Percentiles rank a stretch among this genome's conserved stretches.
Conservation (phyloP, 2,888 invertebrate genomes). For the Archaeoteleia sp. region DNA sequence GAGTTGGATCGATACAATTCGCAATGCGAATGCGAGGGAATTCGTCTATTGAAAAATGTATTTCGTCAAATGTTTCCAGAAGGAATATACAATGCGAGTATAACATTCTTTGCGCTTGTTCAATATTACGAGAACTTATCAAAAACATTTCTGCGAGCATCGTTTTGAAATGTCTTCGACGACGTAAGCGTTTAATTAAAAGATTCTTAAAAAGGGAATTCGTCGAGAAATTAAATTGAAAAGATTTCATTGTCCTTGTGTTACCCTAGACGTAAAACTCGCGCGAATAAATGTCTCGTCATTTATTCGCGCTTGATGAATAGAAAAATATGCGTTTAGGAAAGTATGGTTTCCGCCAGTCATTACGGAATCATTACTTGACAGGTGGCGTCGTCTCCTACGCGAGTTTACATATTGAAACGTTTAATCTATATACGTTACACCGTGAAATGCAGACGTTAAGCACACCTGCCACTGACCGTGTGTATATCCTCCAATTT, state of each 20-base stretch:
- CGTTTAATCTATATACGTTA: slow-evolving; percentile 44
- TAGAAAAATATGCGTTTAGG: slow-evolving; percentile 1
- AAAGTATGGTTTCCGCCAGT: slow-evolving; percentile 18
- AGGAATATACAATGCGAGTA: slow-evolving; percentile 8
- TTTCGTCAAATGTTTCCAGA: slow-evolving; percentile 9
- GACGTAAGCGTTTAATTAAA: background rate
- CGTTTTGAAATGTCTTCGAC: slow-evolving; percentile 2
- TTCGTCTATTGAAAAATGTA: slow-evolving; percentile 34
- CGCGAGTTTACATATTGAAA: slow-evolving; percentile 17
- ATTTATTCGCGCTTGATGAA: background rate
- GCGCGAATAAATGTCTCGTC: background rate
- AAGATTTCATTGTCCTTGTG: too few species aligned
- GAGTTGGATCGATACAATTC: slow-evolving; percentile 42
- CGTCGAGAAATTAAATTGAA: too few species aligned
- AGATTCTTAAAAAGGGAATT: too few species aligned
- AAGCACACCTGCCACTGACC: slow-evolving; percentile 51
- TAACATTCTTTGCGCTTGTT: slow-evolving; percentile 9
- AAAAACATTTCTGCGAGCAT: background rate
- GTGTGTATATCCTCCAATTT: slow-evolving; percentile 34
- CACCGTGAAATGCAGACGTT: slow-evolving; percentile 45
- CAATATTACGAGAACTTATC: slow-evolving; percentile 12
- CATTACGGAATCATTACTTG: slow-evolving; percentile 38
- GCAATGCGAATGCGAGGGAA: slow-evolving; percentile 30
- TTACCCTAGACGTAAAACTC: too few species aligned
- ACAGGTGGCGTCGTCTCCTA: slow-evolving; percentile 43